Conservation (phyloP, 2,113 vertebrate species). For the Nasalis larvatus region DNA sequence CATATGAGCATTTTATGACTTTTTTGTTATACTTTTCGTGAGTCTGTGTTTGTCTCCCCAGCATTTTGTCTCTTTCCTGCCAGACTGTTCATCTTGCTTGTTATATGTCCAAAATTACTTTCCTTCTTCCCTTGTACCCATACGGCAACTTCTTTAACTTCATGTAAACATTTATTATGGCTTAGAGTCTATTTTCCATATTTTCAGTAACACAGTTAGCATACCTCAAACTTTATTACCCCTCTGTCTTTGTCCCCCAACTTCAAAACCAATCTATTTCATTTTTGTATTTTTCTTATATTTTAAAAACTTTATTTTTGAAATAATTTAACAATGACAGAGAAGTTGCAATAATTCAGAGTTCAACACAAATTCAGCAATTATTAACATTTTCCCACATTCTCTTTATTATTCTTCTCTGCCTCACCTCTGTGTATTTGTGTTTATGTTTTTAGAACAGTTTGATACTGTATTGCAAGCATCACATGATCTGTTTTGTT, state of each 20-base stretch:
- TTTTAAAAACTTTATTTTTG: neutral
- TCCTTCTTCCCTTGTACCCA: neutral
- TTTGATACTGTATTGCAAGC: neutral
- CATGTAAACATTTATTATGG: neutral
- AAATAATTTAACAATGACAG: neutral
- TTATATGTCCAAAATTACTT: neutral
- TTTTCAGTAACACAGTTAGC: neutral
- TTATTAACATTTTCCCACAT: neutral
- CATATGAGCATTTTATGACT: neutral
- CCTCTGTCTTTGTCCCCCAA: neutral
- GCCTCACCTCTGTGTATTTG: neutral
- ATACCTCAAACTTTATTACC: neutral
- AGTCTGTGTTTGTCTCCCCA: neutral
- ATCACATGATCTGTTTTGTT: neutral
- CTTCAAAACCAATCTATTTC: neutral
- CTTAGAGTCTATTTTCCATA: neutral
- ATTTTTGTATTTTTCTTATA: neutral
- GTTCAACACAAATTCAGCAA: neutral
- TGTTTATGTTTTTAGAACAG: neutral
- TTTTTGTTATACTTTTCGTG: neutral
- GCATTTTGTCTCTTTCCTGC: neutral
- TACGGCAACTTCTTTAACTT: neutral
- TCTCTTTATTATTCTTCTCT: neutral
- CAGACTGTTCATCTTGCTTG: neutral
- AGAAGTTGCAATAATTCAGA: neutral